Evolutionary conservation across 1,140 invertebrate genomes (phyloP), one percentile per base, ranked within the genome.

Genomic region (Idris sp.): DNA sequence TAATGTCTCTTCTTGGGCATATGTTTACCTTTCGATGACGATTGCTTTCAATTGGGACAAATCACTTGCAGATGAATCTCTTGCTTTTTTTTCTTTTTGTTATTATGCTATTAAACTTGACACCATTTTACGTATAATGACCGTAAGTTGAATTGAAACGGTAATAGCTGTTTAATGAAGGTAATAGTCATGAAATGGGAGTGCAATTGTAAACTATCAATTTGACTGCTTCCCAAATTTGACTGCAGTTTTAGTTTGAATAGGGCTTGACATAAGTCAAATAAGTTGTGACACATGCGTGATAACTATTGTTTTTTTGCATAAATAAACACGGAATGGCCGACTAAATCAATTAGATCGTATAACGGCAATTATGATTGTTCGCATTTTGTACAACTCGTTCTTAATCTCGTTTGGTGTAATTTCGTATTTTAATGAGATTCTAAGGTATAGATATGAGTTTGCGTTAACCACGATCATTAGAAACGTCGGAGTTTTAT

Each of bases 341-440:
- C 28, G 2, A 26, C 28, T 53, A 33, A 35, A 44, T 53, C 1
- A 44, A 44, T n/a, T n/a, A n/a, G n/a, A n/a, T n/a, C n/a, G 28
- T 14, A 35, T 53, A 64, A 51, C 30, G 31, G 38, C 9, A 36
- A 31, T 64, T 35, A 56, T 25, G 43, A 44, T 48, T 49, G 43
- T 49, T 56, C 43, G 11, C 7, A 26, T 56, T 56, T 56, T 58
- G 44, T 10, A 2, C 30, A 35, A 13, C 44, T 35, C 44, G 44
- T 59, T 44, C 46, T 59, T 54, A 59, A 68, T 59, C 36, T 41
- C 25, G 48, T 68, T 68, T 48, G 53, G 14, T 15, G 64, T 25
- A 59, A 68, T 59, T 69, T 53, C 38, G 46, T 36, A 36, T 35
- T 69, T 69, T 69, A 69, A 69, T 53, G 65, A 53, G 54, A 59